Evolutionary conservation across 2,888 invertebrate species (phyloP), one percentile per base, ranked within the genome.

Genomic region (Drosophila neotestacea): DNA sequence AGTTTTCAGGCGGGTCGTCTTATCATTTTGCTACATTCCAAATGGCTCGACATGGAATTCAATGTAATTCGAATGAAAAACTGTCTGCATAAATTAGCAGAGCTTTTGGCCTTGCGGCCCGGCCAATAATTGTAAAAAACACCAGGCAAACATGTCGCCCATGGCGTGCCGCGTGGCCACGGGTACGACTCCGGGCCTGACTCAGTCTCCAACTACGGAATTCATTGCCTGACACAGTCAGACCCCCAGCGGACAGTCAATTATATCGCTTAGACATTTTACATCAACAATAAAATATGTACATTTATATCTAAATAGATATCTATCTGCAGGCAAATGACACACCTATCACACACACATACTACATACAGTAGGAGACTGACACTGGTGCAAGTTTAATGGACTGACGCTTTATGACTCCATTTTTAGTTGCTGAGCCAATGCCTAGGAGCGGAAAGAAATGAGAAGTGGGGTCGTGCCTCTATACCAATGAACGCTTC

Each of bases 211-310:
- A 56, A 41, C 70, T 27, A 10, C 28, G 51, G 30, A 62, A 52
- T 42, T 38, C 60, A 56, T 42, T 51, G 55, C 16, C 47, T 46
- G 47, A 27, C 50, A 16, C 46, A 39, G 41, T 41, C 50, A 27
- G 41, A 41, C 59, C 59, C 54, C 47, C 70, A 41, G 60, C 65
- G 70, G 65, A 62, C 67, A 73, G 85, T 75, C 89, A 84, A 84
- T 88, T 88, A 89, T 89, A 67, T 76, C 70, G 88, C 61, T 81
- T 81, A 79, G 76, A 66, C 79, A 79, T 79, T 89, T 81, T 58
- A 88, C 78, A 88, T 79, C 62, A 80, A 68, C 83, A 85, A 88
- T 83, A 82, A 82, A 83, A 79, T 81, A 78, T 60, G 41, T 46
- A 54, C 46, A 54, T 16, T 47, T 39, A 70, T 54, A 58, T 47